A percentile compares a stretch with the other conserved stretches of the same genome.
phyloP scores from a whole-genome alignment of 2,797 vertebrate species.

The Knipowitschia caucasica region DNA sequence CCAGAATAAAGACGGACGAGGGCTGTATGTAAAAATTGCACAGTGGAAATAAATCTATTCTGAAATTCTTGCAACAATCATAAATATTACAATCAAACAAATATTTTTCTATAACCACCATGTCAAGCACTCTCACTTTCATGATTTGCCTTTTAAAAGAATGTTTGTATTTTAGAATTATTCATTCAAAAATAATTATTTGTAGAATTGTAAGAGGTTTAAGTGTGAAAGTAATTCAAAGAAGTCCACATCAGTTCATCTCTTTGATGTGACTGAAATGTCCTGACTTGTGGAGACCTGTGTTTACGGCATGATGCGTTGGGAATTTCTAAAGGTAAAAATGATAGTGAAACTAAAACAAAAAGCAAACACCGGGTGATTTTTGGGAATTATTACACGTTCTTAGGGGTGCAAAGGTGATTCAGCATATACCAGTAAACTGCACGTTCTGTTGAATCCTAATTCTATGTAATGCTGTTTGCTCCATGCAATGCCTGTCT shows the following conservation, averaged over 20 bases:
- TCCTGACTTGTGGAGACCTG: not conserved
- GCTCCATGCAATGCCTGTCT: constrained; percentile 7
- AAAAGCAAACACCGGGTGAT: constrained; percentile 15
- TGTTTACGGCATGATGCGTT: not conserved
- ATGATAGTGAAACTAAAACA: constrained; percentile 19
- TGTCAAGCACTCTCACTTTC: too few relatives aligned
- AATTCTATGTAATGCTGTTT: constrained; percentile 7
- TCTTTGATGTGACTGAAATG: not conserved
- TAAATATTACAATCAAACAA: too few relatives aligned
- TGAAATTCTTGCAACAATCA: too few relatives aligned
- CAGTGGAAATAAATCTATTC: constrained; percentile 9
- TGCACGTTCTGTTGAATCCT: constrained; percentile 25
- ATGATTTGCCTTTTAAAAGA: too few relatives aligned
- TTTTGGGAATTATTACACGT: constrained; percentile 33
- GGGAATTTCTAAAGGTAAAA: constrained; percentile 12
- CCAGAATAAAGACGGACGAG: constrained; percentile 21
- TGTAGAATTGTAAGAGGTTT: too few relatives aligned
- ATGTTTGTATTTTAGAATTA: too few relatives aligned
- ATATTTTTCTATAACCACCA: too few relatives aligned
- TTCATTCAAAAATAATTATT: too few relatives aligned
- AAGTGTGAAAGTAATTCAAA: too few relatives aligned
- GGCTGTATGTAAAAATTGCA: too few relatives aligned
- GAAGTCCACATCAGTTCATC: too few relatives aligned
- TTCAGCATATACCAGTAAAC: constrained; percentile 38
- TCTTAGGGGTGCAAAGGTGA: constrained; percentile 38